Conservation (phyloP, 2,888 invertebrate species). For the Cryptosula pallasiana region DNA sequence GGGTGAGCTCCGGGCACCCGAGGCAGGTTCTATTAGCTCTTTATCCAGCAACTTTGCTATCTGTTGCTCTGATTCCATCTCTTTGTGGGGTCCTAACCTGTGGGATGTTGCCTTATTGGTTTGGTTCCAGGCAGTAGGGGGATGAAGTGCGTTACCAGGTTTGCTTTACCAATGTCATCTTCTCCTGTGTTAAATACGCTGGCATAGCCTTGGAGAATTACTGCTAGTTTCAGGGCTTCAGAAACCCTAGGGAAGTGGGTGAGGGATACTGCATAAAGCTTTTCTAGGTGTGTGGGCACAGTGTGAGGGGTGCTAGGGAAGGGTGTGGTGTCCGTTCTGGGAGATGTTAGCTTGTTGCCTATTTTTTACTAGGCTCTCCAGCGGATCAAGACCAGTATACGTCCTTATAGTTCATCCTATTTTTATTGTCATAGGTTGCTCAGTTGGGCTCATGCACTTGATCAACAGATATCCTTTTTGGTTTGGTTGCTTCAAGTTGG, state of each 20-base stretch:
- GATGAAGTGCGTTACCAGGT: neutral
- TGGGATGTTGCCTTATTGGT: neutral
- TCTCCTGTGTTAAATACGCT: neutral
- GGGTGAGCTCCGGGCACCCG: slow-evolving; percentile 7
- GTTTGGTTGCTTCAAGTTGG: neutral
- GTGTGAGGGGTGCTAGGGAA: too few species aligned
- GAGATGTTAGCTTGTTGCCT: too few species aligned
- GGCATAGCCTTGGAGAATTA: neutral
- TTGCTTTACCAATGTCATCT: neutral
- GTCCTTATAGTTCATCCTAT: neutral
- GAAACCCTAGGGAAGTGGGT: too few species aligned
- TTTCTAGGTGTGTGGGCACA: too few species aligned
- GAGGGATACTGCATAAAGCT: too few species aligned
- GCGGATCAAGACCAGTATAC: too few species aligned
- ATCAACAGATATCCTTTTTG: neutral
- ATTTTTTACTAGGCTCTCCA: too few species aligned
- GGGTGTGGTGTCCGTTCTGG: too few species aligned
- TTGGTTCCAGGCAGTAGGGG: neutral
- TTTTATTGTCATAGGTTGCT: neutral
- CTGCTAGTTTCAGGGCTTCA: too few species aligned
- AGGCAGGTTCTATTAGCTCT: neutral
- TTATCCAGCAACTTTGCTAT: neutral
- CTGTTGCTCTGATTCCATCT: neutral
- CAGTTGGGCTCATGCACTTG: neutral
- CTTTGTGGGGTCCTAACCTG: neutral